Percentiles rank a stretch among this genome's conserved stretches.
phyloP scores from a whole-genome alignment of 2,888 invertebrate species.

The Microctonus brassicae region DNA sequence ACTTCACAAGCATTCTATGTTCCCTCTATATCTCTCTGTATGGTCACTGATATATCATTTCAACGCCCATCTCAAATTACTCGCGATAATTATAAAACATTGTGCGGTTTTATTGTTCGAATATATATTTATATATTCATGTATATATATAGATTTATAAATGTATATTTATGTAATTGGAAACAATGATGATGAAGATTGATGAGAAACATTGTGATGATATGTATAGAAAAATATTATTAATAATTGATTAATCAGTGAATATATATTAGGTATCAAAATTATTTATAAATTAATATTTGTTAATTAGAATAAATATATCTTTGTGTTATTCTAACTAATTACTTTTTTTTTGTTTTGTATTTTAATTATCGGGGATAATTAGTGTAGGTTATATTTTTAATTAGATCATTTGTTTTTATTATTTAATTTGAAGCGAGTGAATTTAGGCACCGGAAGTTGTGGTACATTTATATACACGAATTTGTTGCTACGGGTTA shows the following conservation, averaged over 20 bases:
- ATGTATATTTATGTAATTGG: neutral
- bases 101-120: neutral
- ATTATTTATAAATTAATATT: too few relatives aligned
- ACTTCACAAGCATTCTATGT: neutral
- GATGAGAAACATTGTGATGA: neutral
- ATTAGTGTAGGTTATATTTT: too few relatives aligned
- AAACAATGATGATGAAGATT: neutral
- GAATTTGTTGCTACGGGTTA: conserved; percentile 25
- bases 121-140: neutral
- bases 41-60: conserved; percentile 13
- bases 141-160: too few relatives aligned
- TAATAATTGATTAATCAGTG: neutral
- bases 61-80: conserved; percentile 22
- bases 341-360: too few relatives aligned
- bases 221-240: neutral
- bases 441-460: conserved; percentile 33
- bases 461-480: conserved; percentile 15
- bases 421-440: too few relatives aligned
- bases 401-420: too few relatives aligned
- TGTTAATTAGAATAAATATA: too few relatives aligned
- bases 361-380: too few relatives aligned
- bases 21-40: neutral
- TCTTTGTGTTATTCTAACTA: neutral
- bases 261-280: neutral
- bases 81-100: conserved; percentile 19